Evolutionary conservation across 1,140 invertebrate species (phyloP).

Genomic region (Drosophila serrata): DNA sequence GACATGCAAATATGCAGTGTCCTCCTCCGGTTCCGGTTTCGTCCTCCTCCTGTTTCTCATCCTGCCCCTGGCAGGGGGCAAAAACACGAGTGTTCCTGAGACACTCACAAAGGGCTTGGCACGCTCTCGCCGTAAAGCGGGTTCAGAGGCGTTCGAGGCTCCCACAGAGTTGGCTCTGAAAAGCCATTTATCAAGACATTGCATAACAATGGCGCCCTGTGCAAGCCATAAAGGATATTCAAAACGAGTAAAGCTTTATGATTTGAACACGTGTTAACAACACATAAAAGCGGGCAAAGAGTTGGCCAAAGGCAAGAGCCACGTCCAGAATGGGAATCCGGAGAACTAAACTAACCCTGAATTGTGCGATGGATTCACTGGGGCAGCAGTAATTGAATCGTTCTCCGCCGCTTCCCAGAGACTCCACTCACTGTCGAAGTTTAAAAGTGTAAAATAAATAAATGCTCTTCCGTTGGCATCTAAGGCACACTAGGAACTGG

Average conservation of each 20-base stretch:
- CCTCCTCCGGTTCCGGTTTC: neutral
- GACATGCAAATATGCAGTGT: conserved; percentile 8
- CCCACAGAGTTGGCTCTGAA: conserved; percentile 28
- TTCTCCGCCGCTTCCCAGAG: neutral
- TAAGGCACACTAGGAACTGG: neutral
- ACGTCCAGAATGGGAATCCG: conserved; percentile 1
- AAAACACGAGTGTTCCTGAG: conserved; percentile 45
- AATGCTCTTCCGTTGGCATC: neutral
- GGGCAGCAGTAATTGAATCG: conserved; percentile 33
- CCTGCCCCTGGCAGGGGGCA: conserved; percentile 17
- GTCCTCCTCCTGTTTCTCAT: neutral
- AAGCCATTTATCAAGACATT: conserved; percentile 74
- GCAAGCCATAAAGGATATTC: conserved; percentile 62
- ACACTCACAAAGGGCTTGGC: conserved; percentile 31
- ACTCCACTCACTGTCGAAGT: neutral
- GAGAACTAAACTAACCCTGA: conserved; percentile 25
- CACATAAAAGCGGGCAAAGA: conserved; percentile 36
- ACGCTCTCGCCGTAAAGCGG: conserved; percentile 1
- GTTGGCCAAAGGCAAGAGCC: conserved; percentile 18
- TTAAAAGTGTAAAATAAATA: conserved; percentile 19
- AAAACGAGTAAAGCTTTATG: conserved; percentile 63
- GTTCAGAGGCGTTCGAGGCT: conserved; percentile 2
- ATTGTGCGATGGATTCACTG: conserved; percentile 38
- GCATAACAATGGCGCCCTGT: conserved; percentile 50
- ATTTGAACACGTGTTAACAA: conserved; percentile 73